Percentiles rank a stretch among this genome's conserved stretches.
Evolutionary conservation across 1,140 invertebrate genomes (phyloP).

Genomic region (Drosophila micromelanica): DNA sequence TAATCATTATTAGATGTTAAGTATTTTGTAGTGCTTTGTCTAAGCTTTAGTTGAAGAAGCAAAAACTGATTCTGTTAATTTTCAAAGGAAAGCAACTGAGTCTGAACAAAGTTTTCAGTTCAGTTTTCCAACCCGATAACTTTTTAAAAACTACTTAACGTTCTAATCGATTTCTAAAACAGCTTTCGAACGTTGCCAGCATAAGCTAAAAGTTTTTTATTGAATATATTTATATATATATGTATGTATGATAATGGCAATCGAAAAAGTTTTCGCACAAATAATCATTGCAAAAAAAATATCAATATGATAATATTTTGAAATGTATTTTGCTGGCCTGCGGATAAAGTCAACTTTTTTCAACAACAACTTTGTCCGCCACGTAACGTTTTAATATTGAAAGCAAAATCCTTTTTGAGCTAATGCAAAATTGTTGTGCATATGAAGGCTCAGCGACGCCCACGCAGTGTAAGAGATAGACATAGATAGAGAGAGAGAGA

Average conservation of each 20-base stretch:
- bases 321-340: conserved; percentile 25
- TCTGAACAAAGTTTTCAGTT: no score
- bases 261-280: conserved; percentile 17
- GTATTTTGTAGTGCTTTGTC: neutral
- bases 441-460: conserved; percentile 3
- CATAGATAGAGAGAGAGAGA: neutral
- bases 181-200: neutral
- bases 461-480: neutral
- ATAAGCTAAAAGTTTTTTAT: neutral
- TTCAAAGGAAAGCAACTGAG: no score
- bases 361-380: conserved; percentile 19
- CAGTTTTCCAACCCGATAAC: no score
- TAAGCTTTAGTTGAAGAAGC: no score
- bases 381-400: conserved; percentile 57
- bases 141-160: neutral
- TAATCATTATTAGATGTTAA: neutral
- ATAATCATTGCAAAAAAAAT: conserved; percentile 14
- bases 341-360: conserved; percentile 33
- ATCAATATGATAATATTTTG: conserved; percentile 25
- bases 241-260: conserved; percentile 8
- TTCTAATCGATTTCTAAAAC: neutral
- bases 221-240: neutral
- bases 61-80: no score
- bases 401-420: conserved; percentile 68
- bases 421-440: conserved; percentile 63